phyloP scores from a whole-genome alignment of 2,797 vertebrate species.

The Holocentrus rufus region DNA sequence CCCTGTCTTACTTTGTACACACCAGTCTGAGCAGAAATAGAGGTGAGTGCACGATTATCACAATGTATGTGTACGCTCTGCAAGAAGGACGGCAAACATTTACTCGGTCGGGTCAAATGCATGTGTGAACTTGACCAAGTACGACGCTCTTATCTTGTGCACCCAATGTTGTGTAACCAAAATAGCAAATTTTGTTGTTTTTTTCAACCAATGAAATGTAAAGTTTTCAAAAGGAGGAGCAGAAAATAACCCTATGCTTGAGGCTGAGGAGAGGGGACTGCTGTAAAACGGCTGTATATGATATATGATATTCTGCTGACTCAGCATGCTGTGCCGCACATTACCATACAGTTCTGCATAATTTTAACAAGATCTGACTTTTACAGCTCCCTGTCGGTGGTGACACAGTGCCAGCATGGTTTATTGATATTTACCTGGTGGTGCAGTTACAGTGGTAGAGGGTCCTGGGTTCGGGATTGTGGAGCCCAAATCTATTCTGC shows the following conservation, averaged over 20 bases:
- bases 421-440: slow-evolving; percentile 70
- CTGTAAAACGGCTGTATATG: too few species aligned
- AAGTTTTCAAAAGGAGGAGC: too few species aligned
- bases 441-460: slow-evolving; percentile 90
- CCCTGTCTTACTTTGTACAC: not conserved
- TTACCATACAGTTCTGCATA: too few species aligned
- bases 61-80: not conserved
- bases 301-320: not conserved
- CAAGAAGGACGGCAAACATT: slow-evolving; percentile 24
- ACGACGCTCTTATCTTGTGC: not conserved
- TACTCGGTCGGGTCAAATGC: not conserved
- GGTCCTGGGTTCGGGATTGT: slow-evolving; percentile 70
- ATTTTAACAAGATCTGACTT: too few species aligned
- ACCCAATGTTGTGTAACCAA: too few species aligned
- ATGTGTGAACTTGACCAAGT: not conserved
- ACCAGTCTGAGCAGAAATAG: not conserved
- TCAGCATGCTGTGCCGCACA: too few species aligned
- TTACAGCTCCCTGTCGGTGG: too few species aligned
- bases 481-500: slow-evolving; percentile 80
- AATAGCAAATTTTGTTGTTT: too few species aligned
- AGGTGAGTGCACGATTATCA: slow-evolving; percentile 17
- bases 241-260: too few species aligned
- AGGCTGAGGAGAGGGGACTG: too few species aligned
- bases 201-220: too few species aligned
- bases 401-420: not conserved